Evolutionary conservation across 92 coral and sea anemone genomes (phyloP).

Genomic region (Umimayanthus chanpuru): DNA sequence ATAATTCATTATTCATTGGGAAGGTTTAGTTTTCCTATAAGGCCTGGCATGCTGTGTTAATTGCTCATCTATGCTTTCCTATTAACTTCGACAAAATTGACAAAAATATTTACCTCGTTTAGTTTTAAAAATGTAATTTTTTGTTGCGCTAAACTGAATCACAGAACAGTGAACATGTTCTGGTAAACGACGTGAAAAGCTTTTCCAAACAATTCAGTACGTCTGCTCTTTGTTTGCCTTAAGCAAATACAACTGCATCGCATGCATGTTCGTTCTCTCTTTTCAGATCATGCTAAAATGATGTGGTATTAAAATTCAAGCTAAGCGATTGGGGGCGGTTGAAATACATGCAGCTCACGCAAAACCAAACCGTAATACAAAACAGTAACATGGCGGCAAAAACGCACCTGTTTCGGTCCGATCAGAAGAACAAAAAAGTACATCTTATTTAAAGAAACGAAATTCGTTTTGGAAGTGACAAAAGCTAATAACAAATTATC

Average conservation of each 20-base stretch:
- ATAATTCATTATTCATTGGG: constrained; percentile 25
- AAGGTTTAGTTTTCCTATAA: constrained; percentile 20
- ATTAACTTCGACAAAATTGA: background rate
- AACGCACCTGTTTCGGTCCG: background rate
- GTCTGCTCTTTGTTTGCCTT: constrained; percentile 29
- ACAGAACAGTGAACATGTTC: background rate
- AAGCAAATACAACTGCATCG: constrained; percentile 18
- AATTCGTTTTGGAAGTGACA: constrained; percentile 20
- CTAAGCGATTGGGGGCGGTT: constrained; percentile 10
- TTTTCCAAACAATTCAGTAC: constrained; percentile 5
- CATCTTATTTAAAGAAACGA: constrained; percentile 28
- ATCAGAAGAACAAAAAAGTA: constrained; percentile 8
- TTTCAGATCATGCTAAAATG: constrained; percentile 15
- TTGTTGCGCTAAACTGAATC: background rate
- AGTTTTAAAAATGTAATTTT: background rate
- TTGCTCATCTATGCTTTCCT: background rate
- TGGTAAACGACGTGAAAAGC: background rate
- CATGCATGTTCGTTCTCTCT: constrained; percentile 1
- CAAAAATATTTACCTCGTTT: background rate
- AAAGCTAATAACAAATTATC: constrained; percentile 33
- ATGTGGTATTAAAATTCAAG: constrained; percentile 21
- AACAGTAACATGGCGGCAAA: background rate
- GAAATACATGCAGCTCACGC: background rate
- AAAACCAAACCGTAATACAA: background rate
- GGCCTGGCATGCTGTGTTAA: background rate